phyloP scores from a whole-genome alignment of 2,113 vertebrate genomes.

The Microcebus jonahi region DNA sequence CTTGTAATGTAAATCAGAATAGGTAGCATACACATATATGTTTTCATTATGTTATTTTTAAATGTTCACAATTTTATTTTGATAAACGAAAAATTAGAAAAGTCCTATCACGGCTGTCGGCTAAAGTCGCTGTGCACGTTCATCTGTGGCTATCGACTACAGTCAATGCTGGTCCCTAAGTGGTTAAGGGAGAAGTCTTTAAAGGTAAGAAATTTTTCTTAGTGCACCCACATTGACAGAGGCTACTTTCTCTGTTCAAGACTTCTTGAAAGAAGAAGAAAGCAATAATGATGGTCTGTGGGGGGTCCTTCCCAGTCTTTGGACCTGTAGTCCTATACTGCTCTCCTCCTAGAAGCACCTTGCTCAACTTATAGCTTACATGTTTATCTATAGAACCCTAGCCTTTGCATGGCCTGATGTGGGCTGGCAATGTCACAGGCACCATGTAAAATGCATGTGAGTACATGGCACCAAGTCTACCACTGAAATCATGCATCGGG shows the following conservation, averaged over 20 bases:
- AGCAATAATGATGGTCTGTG: not conserved
- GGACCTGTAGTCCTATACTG: not conserved
- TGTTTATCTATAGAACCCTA: not conserved
- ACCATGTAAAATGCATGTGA: not conserved
- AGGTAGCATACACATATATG: no score
- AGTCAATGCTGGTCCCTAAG: no score
- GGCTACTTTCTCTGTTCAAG: not conserved
- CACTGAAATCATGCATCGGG: not conserved
- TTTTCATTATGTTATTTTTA: no score
- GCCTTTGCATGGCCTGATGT: not conserved
- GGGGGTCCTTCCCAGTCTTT: not conserved
- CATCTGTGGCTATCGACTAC: no score
- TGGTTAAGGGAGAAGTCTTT: not conserved
- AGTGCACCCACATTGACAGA: not conserved
- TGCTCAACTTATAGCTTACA: not conserved
- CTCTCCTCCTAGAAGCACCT: not conserved
- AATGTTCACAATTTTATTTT: no score
- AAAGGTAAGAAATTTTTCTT: not conserved
- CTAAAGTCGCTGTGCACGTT: no score
- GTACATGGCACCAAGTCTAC: not conserved
- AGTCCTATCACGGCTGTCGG: no score
- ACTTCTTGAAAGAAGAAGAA: constrained; percentile 19
- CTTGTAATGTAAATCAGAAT: no score
- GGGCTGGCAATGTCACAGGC: not conserved
- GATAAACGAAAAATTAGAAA: no score